phyloP scores from a whole-genome alignment of 2,888 invertebrate genomes.

The Microplitis manilae region DNA sequence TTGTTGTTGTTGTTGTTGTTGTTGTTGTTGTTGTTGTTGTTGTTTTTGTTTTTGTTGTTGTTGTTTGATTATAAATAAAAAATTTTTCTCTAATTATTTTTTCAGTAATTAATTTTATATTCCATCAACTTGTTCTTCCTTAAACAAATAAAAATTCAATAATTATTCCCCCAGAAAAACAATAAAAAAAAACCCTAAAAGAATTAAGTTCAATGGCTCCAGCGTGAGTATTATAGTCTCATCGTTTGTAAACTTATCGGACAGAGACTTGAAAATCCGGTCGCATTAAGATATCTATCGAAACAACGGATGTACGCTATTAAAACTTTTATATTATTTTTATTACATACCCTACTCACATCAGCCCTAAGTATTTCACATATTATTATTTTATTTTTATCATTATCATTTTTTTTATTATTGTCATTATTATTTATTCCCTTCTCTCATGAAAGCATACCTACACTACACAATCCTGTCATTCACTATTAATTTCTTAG shows the following conservation, averaged over 20 bases:
- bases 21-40: too few relatives aligned
- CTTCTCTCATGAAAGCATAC: neutral
- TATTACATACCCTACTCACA: conserved; percentile 7
- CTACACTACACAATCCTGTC: neutral
- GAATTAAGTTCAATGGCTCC: conserved; percentile 20
- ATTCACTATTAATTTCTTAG: conserved; percentile 22
- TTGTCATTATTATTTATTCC: conserved; percentile 5
- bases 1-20: neutral
- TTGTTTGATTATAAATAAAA: neutral
- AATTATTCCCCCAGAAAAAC: neutral
- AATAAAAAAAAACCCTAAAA: conserved; percentile 15
- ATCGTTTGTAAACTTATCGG: conserved; percentile 57
- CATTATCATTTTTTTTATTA: conserved; percentile 18
- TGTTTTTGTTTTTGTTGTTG: neutral
- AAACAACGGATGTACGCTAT: conserved; percentile 70
- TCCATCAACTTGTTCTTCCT: neutral
- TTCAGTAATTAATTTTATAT: neutral
- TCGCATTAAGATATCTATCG: conserved; percentile 71
- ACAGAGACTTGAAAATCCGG: conserved; percentile 69
- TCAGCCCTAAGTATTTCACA: conserved; percentile 36
- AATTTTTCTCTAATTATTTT: neutral
- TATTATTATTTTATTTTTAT: conserved; percentile 30
- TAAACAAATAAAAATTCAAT: neutral
- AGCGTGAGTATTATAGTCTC: conserved; percentile 24
- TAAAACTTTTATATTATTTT: conserved; percentile 67